Percentiles rank a stretch among this genome's conserved stretches.
phyloP scores from a whole-genome alignment of 1,140 invertebrate genomes.

The Lucilia cuprina region DNA sequence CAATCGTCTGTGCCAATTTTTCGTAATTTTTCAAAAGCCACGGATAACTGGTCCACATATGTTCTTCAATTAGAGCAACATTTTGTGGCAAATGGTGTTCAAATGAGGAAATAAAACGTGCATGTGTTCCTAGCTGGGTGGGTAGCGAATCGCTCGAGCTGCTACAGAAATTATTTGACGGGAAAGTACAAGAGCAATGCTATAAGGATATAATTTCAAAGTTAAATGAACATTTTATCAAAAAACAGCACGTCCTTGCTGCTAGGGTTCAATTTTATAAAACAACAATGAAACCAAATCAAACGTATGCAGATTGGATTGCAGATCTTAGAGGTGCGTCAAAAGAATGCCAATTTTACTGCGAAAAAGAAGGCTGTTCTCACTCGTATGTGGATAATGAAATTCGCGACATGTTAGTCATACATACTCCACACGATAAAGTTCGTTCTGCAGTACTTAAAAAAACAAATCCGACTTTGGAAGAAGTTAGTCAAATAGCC shows the following conservation, averaged over 20 bases:
- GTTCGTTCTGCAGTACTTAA: conserved; percentile 20
- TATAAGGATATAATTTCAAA: background rate
- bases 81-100: no score
- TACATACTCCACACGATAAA: conserved; percentile 27
- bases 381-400: conserved; percentile 27
- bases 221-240: background rate
- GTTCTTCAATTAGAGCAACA: no score
- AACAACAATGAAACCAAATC: conserved; percentile 8
- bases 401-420: conserved; percentile 19
- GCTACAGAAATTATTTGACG: no score
- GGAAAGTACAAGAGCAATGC: no score
- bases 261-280: conserved; percentile 21
- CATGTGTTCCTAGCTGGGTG: no score
- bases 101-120: no score
- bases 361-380: conserved; percentile 10
- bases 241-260: conserved; percentile 10
- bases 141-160: no score
- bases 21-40: no score
- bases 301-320: conserved; percentile 18
- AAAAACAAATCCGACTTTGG: conserved; percentile 19
- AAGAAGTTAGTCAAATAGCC: conserved; percentile 17
- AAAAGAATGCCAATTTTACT: background rate
- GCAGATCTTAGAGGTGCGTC: background rate
- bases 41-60: no score
- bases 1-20: no score